Base-by-base conservation (phyloP, 2,113 vertebrate species). In the Naja naja region DNA sequence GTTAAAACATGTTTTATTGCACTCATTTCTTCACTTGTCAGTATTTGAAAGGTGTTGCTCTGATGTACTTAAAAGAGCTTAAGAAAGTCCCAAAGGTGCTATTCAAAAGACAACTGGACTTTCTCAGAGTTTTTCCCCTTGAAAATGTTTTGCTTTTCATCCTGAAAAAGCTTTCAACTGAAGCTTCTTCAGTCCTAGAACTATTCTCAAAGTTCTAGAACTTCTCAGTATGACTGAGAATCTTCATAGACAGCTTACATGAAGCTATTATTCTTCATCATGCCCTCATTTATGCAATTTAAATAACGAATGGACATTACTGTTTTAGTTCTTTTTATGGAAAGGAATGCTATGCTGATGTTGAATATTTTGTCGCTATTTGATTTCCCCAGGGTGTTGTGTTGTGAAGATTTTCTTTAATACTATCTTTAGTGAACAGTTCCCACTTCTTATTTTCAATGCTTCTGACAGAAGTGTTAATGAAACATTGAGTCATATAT, bases 381-480 rank as follows among this genome's bases (percentile, higher is more conserved):
- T 95, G 89, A 92, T 96, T 92, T 93, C 93, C 85, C 92, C 86
- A 92, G 49, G 0, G 0, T 55, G 27, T 30, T 60, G 69, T 5
- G 60, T 92, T 93, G 89, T 0, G 1, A 53, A 94, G 60, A 52
- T 89, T 58, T 93, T 92, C 92, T 95, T 93, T 92, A 87, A 91
- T 52, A 55, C 39, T 52, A 56, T 85, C 43, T 93, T 91, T 58
- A 55, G 23, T 87, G 88, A 92, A 23, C 88, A 30, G 49, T 69
- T 92, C 30, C 52, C 85, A 88, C 60, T 53, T 88, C 39, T 87
- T 89, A 52, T 30, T 56, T 89, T 45, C 89, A 53, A 49, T 0
- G 0, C 20, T 91, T 86, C 0, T 0, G 86, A 89, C 89, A 94
- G n/a, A 27, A 39, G 16, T 89, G 23, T 93, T 74, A 93, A 89